Conservation (phyloP, 2,113 vertebrate genomes). For the Melierax canorus region DNA sequence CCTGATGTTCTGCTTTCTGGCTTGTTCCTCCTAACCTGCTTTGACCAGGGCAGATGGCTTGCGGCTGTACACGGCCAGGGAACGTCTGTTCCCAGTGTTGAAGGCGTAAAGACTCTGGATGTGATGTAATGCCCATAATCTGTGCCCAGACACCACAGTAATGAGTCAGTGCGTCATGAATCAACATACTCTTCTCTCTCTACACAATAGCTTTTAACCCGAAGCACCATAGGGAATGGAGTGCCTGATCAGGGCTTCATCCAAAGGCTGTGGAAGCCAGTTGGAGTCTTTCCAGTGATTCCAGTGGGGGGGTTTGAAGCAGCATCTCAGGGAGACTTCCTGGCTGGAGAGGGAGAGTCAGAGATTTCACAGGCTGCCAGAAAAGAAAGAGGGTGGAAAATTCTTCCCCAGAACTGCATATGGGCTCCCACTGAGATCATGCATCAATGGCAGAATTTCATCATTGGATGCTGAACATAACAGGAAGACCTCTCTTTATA, state of each 20-base stretch:
- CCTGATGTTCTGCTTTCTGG: neutral
- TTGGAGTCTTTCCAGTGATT: neutral
- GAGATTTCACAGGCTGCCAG: neutral
- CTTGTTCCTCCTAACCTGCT: neutral
- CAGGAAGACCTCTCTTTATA: neutral
- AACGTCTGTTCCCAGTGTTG: neutral
- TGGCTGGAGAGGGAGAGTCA: neutral
- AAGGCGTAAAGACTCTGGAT: neutral
- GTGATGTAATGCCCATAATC: neutral
- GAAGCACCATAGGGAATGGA: neutral
- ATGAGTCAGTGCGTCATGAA: conserved; percentile 13
- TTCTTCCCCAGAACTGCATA: neutral
- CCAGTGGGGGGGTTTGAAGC: neutral
- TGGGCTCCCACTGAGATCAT: neutral
- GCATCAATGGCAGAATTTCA: neutral
- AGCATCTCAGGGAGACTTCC: neutral
- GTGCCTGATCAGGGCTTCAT: neutral
- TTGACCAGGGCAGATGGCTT: neutral
- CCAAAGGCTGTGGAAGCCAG: neutral
- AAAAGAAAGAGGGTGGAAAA: neutral
- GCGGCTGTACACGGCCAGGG: neutral
- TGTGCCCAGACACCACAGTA: conserved; percentile 38
- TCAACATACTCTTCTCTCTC: neutral
- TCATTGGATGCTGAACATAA: neutral
- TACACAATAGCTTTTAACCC: conserved; percentile 10